Conservation (phyloP, 2,888 invertebrate genomes). For the Rhamnusium bicolor region DNA sequence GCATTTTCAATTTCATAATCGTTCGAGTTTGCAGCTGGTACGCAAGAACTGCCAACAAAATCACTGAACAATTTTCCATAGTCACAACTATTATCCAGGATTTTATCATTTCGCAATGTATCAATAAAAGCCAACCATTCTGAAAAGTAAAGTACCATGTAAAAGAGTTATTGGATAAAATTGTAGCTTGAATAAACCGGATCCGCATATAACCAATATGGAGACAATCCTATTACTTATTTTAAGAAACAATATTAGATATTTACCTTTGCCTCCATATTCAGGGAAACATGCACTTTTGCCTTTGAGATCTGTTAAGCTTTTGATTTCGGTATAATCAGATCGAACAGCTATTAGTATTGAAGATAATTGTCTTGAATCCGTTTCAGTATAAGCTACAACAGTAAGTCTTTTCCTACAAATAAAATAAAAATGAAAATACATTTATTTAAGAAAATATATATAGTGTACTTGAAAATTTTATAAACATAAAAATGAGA, state of each 20-base stretch:
- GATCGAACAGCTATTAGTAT: slow-evolving; percentile 74
- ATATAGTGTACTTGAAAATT: background rate
- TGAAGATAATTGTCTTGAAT: slow-evolving; percentile 70
- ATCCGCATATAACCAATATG: too few species aligned
- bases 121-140: slow-evolving; percentile 79
- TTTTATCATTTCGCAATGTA: slow-evolving; percentile 71
- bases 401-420: slow-evolving; percentile 74
- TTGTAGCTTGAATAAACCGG: too few species aligned
- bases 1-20: slow-evolving; percentile 67
- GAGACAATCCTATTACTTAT: too few species aligned
- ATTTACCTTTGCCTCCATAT: slow-evolving; percentile 77
- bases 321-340: slow-evolving; percentile 67
- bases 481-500: too few species aligned
- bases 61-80: slow-evolving; percentile 74
- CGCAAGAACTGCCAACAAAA: slow-evolving; percentile 76
- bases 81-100: slow-evolving; percentile 74
- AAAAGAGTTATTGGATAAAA: too few species aligned
- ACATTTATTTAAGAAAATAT: background rate
- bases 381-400: slow-evolving; percentile 76
- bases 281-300: slow-evolving; percentile 79
- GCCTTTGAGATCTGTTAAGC: slow-evolving; percentile 74
- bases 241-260: too few species aligned
- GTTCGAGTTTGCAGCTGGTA: slow-evolving; percentile 75
- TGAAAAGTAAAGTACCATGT: slow-evolving; percentile 57
- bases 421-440: background rate